These are phyloP conservation scores for Dromius quadrimaculatus DNA, from an alignment of 2,888 invertebrate genomes.

Conservation along the genomic window DNA sequence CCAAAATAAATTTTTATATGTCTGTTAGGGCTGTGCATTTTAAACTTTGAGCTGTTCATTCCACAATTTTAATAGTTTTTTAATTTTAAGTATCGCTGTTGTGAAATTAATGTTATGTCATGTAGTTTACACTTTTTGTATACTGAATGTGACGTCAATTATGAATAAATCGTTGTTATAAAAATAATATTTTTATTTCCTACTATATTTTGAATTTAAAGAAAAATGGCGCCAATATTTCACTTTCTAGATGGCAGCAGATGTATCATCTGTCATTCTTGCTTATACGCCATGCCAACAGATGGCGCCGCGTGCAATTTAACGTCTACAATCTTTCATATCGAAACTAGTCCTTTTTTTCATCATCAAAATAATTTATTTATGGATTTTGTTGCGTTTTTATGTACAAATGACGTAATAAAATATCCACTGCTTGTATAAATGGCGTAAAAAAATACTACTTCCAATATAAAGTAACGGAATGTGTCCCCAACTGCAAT, in stretches of 20 bases:
- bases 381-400: too few relatives aligned
- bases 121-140: slow-evolving; percentile 31
- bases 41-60: slow-evolving; percentile 34
- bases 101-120: neutral
- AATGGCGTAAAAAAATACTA: neutral
- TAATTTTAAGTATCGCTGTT: neutral
- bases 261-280: too few relatives aligned
- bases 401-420: too few relatives aligned
- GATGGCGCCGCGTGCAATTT: too few relatives aligned
- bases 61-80: slow-evolving; percentile 5
- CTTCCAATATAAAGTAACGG: neutral
- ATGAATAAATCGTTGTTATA: slow-evolving; percentile 48
- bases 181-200: slow-evolving; percentile 16
- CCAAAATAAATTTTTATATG: slow-evolving; percentile 20
- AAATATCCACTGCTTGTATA: too few relatives aligned
- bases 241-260: too few relatives aligned
- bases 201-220: too few relatives aligned
- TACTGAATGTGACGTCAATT: slow-evolving; percentile 27
- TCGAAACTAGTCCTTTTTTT: too few relatives aligned
- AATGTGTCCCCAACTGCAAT: neutral
- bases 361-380: too few relatives aligned
- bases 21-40: slow-evolving; percentile 29
- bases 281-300: too few relatives aligned
- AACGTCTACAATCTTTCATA: too few relatives aligned
- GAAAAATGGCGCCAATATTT: too few relatives aligned